A percentile compares a stretch with the other conserved stretches of the same genome.
Conservation (phyloP, 1,140 invertebrate genomes). For the Drosophila trapezifrons region DNA sequence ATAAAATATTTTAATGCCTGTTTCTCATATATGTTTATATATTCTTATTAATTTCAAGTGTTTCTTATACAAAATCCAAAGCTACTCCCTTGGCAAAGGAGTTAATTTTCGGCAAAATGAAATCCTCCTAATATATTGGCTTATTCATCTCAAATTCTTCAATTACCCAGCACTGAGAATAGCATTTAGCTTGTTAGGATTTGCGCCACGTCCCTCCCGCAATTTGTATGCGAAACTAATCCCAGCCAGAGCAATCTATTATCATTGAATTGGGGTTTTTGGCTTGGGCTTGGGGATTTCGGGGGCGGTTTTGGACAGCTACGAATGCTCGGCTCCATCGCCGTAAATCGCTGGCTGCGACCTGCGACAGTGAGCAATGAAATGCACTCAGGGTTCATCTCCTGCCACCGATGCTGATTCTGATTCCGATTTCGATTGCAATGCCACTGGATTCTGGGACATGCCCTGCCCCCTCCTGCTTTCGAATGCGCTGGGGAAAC, state of each 20-base stretch:
- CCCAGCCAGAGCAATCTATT: constrained; percentile 63
- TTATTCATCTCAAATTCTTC: constrained; percentile 43
- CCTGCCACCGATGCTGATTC: constrained; percentile 36
- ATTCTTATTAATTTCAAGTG: too few species aligned
- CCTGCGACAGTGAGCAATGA: constrained; percentile 77
- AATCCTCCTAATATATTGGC: constrained; percentile 19
- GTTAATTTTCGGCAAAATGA: constrained; percentile 1
- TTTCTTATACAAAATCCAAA: too few species aligned
- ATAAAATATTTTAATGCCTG: too few species aligned
- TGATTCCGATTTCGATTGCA: constrained; percentile 18
- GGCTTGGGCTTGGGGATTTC: constrained; percentile 4
- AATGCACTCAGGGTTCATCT: constrained; percentile 76
- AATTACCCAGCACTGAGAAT: constrained; percentile 53
- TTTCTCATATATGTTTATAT: too few species aligned
- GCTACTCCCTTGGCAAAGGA: not conserved
- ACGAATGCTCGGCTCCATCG: constrained; percentile 27
- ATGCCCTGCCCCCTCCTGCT: not conserved
- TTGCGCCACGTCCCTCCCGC: constrained; percentile 36
- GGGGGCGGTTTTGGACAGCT: constrained; percentile 1
- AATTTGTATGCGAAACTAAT: constrained; percentile 75
- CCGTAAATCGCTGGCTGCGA: constrained; percentile 51
- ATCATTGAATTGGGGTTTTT: constrained; percentile 44
- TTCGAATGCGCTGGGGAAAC: constrained; percentile 44
- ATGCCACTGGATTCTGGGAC: constrained; percentile 35
- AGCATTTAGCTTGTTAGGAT: constrained; percentile 52